Evolutionary conservation across 2,113 vertebrate species (phyloP), one percentile per base, ranked within the genome.

Genomic region (Stegastes partitus): DNA sequence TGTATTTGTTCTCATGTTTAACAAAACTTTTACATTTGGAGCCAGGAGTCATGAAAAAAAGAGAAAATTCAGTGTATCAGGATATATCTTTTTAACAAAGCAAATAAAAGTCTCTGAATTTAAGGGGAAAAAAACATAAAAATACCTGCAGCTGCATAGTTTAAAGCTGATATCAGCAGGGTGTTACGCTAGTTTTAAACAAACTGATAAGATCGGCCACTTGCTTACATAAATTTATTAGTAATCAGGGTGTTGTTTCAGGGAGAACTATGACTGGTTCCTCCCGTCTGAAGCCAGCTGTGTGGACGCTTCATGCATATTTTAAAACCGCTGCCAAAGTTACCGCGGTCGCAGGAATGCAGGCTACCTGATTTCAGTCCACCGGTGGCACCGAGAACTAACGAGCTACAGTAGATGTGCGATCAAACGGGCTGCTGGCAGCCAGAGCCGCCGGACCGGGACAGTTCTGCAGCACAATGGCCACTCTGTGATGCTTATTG

Each of bases 321-420:
- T 3, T 22, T 19, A 57, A 28, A 64, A 64, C 42, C 19, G 6
- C 39, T 62, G 9, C 26, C 28, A 62, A 64, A 54, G 39, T 26
- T 39, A 18, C 7, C 69, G 49, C 34, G 61, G 45, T 50, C 23
- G 22, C 47, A 39, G 42, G 16, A 79, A 73, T 74, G 34, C 45
- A 34, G 70, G 79, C 79, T 21, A 21, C 19, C 65, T 65, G 5
- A 47, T 75, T 77, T 67, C 73, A 80, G 84, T 86, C 67, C 55
- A 74, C 53, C 61, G 65, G 39, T 76, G 68, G 79, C 39, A 70
- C 44, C 80, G 67, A 21, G 15, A 58, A 62, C 50, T 9, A 73
- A 55, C 12, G 31, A 70, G 50, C 59, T 57, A 57, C 51, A 68
- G 45, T 50, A 12, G 31, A 83, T 51, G 45, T 71, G 64, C 25